These are phyloP conservation scores for Clunio marinus DNA, from an alignment of 2,888 invertebrate genomes.

Conservation along the genomic window DNA sequence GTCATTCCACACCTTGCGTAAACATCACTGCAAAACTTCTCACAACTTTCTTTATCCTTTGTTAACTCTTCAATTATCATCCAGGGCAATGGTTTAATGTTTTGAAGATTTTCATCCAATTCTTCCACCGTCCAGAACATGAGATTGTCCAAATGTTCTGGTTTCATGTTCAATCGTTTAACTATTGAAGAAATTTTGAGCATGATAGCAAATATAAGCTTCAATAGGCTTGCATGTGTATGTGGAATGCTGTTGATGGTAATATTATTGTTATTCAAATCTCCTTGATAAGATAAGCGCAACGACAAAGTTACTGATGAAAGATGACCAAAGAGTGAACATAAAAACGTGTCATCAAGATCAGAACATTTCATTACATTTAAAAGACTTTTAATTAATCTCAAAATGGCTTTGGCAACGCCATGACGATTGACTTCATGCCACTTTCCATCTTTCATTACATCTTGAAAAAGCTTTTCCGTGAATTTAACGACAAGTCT, in stretches of 20 bases:
- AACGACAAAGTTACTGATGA: not conserved
- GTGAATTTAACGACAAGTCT: not conserved
- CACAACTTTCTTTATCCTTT: not conserved
- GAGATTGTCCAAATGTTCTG: not conserved
- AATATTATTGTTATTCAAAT: not conserved
- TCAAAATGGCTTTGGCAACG: not conserved
- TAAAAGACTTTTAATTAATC: not conserved
- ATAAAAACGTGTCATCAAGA: not conserved
- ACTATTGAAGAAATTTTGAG: not conserved
- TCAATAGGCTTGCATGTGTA: not conserved
- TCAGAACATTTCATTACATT: not conserved
- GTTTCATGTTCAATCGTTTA: not conserved
- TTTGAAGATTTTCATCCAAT: not conserved
- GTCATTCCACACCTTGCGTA: too few species aligned
- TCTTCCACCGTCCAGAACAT: not conserved
- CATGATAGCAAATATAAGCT: not conserved
- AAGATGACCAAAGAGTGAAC: not conserved
- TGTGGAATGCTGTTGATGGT: not conserved
- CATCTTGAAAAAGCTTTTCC: not conserved
- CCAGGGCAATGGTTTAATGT: constrained; percentile 18
- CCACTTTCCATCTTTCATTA: not conserved
- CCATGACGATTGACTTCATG: not conserved
- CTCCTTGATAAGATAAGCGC: not conserved
- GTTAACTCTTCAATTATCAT: not conserved
- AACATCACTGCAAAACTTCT: not conserved